A percentile compares a stretch with the other conserved stretches of the same genome.
These are phyloP conservation scores for Macrosoma leucophasiata DNA, from an alignment of 2,888 invertebrate genomes.

Conservation along the genomic window DNA sequence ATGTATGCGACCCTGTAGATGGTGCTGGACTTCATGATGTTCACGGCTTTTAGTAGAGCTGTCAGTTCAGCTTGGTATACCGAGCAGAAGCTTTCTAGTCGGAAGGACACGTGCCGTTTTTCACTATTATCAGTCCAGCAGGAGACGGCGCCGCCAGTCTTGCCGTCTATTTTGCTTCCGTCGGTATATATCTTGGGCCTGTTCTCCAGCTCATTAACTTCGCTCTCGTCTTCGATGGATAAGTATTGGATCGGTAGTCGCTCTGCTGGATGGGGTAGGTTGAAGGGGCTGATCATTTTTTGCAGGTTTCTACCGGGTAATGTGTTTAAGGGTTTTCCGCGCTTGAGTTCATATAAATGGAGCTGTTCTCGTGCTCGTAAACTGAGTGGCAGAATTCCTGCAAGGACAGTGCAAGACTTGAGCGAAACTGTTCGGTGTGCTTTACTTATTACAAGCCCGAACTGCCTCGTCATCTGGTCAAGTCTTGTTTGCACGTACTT, in stretches of 20 bases:
- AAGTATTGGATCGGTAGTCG: neutral
- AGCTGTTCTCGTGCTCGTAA: too few species aligned
- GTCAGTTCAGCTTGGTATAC: neutral
- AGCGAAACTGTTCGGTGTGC: neutral
- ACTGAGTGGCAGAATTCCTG: too few species aligned
- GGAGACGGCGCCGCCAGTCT: neutral
- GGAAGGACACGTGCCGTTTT: neutral
- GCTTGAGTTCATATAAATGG: neutral
- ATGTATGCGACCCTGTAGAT: neutral
- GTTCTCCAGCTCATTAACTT: too few species aligned
- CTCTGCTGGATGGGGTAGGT: constrained; percentile 1
- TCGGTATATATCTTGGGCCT: constrained; percentile 1
- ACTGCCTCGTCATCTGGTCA: neutral
- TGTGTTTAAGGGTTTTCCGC: neutral
- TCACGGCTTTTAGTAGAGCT: neutral
- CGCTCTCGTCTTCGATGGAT: too few species aligned
- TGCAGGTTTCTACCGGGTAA: neutral
- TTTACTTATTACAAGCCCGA: neutral
- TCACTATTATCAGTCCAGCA: too few species aligned
- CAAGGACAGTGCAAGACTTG: too few species aligned
- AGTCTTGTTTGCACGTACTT: neutral
- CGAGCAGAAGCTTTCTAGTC: neutral
- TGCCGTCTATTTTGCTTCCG: constrained; percentile 1
- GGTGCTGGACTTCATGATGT: neutral
- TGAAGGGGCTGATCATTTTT: neutral